Evolutionary conservation across 1,140 invertebrate genomes (phyloP).

Genomic region (Drosophila kanapiae): DNA sequence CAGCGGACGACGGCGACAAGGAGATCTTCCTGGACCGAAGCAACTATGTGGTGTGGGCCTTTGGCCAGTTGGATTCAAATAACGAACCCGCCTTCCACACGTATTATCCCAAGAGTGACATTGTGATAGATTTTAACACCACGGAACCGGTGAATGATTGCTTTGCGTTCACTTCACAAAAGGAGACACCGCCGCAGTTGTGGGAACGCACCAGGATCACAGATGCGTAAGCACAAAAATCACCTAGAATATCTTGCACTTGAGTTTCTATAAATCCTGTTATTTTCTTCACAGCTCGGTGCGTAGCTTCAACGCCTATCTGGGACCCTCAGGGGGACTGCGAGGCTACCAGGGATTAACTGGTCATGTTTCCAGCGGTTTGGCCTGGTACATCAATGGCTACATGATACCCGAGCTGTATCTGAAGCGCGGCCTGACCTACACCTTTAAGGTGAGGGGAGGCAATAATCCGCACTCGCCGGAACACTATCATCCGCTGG

Average conservation of each 20-base stretch:
- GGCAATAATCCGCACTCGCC: slow-evolving; percentile 96
- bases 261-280: neutral
- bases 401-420: slow-evolving; percentile 94
- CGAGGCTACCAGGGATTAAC: slow-evolving; percentile 92
- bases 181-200: slow-evolving; percentile 86
- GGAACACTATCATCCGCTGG: slow-evolving; percentile 95
- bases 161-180: slow-evolving; percentile 88
- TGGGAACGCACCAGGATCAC: slow-evolving; percentile 93
- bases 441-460: slow-evolving; percentile 93
- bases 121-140: slow-evolving; percentile 89
- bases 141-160: slow-evolving; percentile 89
- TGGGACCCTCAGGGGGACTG: slow-evolving; percentile 93
- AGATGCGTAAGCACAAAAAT: slow-evolving; percentile 86
- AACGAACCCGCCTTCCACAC: slow-evolving; percentile 94
- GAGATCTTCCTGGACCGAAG: slow-evolving; percentile 89
- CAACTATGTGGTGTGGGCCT: slow-evolving; percentile 93
- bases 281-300: slow-evolving; percentile 86
- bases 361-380: slow-evolving; percentile 85
- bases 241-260: no score
- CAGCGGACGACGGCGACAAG: slow-evolving; percentile 92
- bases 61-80: slow-evolving; percentile 92
- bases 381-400: slow-evolving; percentile 89
- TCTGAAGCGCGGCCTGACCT: slow-evolving; percentile 93
- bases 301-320: slow-evolving; percentile 90
- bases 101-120: slow-evolving; percentile 90